Conservation (phyloP, 1,140 invertebrate genomes). For the Lordiphosa mommai region DNA sequence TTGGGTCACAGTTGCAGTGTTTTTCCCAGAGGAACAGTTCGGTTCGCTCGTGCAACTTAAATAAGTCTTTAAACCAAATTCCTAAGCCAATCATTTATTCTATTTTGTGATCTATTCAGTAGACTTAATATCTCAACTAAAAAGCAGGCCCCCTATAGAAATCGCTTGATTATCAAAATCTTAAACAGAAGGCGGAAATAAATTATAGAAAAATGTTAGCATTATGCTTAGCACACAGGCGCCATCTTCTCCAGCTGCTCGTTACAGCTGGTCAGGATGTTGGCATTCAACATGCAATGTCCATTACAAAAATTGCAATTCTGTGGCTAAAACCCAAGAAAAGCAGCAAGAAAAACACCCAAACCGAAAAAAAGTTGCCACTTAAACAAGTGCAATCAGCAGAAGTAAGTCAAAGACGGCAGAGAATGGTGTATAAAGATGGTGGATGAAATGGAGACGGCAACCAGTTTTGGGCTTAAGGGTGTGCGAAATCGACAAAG, state of each 20-base stretch:
- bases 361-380: constrained; percentile 52
- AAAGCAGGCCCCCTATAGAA: too few relatives aligned
- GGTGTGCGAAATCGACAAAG: constrained; percentile 70
- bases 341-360: constrained; percentile 20
- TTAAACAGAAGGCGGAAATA: constrained; percentile 54
- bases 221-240: constrained; percentile 39
- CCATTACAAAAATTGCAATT: constrained; percentile 64
- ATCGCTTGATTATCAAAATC: constrained; percentile 7
- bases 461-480: constrained; percentile 38
- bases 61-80: too few relatives aligned
- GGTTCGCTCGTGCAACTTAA: too few relatives aligned
- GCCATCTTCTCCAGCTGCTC: neutral
- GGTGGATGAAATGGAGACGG: constrained; percentile 15
- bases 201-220: constrained; percentile 49
- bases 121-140: too few relatives aligned
- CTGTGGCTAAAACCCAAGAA: constrained; percentile 33
- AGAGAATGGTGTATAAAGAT: constrained; percentile 17
- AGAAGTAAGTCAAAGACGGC: constrained; percentile 58
- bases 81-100: too few relatives aligned
- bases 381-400: constrained; percentile 72
- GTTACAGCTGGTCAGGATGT: constrained; percentile 27
- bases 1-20: too few relatives aligned
- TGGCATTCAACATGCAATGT: constrained; percentile 67
- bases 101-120: too few relatives aligned
- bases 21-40: too few relatives aligned